Base-by-base conservation (phyloP, 1,140 invertebrate species). In the Probaryconus sp. region DNA sequence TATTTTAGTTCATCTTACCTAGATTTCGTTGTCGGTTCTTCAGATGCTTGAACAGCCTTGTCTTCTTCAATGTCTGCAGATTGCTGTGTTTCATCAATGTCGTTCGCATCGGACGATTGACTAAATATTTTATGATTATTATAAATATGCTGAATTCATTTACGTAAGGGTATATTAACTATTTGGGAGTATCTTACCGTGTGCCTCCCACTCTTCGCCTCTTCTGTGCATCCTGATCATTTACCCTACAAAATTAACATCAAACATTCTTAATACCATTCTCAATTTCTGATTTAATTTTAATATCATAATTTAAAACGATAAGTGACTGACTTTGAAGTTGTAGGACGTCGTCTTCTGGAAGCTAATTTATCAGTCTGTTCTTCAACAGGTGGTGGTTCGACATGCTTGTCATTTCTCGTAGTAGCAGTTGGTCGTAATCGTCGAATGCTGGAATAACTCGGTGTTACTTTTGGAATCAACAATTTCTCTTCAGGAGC, bases 361-460 rank as follows among this genome's bases (percentile, higher is more conserved):
- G 43, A 53, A 28, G 47, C 17, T 24, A 58, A 14, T 30, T 53
- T 77, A 30, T 77, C 60, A 4, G 73, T 70, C 9, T 80, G 76
- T 7, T 63, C 31, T 14, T 79, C 64, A 17, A 77, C 70, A 2
- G 74, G 71, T n/a, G 72, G 78, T 4, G 80, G 79, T 24, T 79
- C 80, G 14, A 81, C 78, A n/a, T 75, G 78, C 33, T 80, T 82
- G 50, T 84, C 83, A 40, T 42, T 73, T 50, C 79, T 74, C 35
- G 61, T 79, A 3, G 88, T 78, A 1, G 89, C 89, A 1, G 89
- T 87, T 3, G 90, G 90, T 67, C 90, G 88, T 0, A 86, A 78
- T 31, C 93, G 88, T 45, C 91, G 83, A 30, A 94, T 92, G 68
- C 91, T 93, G 0, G 92, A 90, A 50, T 94, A 94, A 74, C 77